Conservation (phyloP, 2,888 invertebrate genomes). For the Perizoma flavofasciatum region DNA sequence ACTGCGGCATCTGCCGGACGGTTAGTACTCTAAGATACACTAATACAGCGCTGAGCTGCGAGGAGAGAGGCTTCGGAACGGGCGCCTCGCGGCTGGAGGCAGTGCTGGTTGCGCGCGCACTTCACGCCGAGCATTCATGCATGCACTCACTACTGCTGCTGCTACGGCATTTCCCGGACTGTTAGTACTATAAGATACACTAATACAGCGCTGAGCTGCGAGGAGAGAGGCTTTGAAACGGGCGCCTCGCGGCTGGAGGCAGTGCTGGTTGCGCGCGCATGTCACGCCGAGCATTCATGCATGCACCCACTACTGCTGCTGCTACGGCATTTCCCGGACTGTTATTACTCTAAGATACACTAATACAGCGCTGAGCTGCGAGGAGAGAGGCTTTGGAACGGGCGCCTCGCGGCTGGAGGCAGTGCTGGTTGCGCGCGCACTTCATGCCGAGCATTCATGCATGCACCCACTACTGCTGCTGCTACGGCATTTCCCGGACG, state of each 20-base stretch:
- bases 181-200: conserved; percentile 43
- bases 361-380: conserved; percentile 45
- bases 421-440: conserved; percentile 85
- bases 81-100: conserved; percentile 63
- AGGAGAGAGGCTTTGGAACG: conserved; percentile 82
- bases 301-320: conserved; percentile 71
- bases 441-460: conserved; percentile 84
- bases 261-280: conserved; percentile 85
- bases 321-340: conserved; percentile 73
- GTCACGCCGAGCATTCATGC: conserved; percentile 84
- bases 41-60: neutral
- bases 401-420: conserved; percentile 84
- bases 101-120: conserved; percentile 85
- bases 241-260: conserved; percentile 63
- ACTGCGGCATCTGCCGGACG: conserved; percentile 73
- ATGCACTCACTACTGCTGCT: conserved; percentile 71
- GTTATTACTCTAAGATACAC: conserved; percentile 43
- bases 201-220: neutral
- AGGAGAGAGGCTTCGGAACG: neutral
- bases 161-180: conserved; percentile 73
- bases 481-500: conserved; percentile 73
- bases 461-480: conserved; percentile 71
- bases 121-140: conserved; percentile 84
- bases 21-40: conserved; percentile 43
- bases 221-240: neutral